Evolutionary conservation across 2,888 invertebrate species (phyloP), one percentile per base, ranked within the genome.

Genomic region (Drosophila mercatorum): DNA sequence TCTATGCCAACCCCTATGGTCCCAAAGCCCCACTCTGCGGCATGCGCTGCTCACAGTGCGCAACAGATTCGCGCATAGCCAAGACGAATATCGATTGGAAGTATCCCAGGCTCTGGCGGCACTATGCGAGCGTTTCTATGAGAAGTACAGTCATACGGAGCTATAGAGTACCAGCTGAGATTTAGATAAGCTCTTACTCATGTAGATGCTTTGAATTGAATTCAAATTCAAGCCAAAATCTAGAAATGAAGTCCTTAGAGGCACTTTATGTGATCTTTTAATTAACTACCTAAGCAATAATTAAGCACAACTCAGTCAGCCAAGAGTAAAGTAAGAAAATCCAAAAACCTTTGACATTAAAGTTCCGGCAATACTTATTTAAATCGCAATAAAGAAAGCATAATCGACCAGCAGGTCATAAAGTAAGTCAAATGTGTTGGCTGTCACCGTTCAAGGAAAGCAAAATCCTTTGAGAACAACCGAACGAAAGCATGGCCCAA

Each of bases 1-100:
- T 3, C 74, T 91, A 8, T 93, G 93, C 49, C 69, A 68, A 11
- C 46, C 78, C 1, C 41, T 80, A 7, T 93, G 93, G 93, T 83
- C 90, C 0, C 78, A 91, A 44, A 91, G 87, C 59, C 60, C 86
- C 0, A 68, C 78, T 5, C 56, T 93, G 22, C 81, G 88, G 2
- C 91, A 92, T 56, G 88, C 90, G 1, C 65, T 93, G 38, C 72
- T 91, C 0, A 90, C 89, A 1, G 46, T 92, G 6, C 86, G 84
- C 31, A 91, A 91, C 57, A 83, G 90, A 44, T 92, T 78, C 38
- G 36, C 72, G 1, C 82, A 87, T 49, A 89, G 86, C 14, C 60
- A 83, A 47, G 88, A 93, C 51, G 93, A 92, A 63, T 92, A 91
- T 77, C 87, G 90, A 14, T 17, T 87, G 12, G 93, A 93, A 61